Evolutionary conservation across 2,113 vertebrate species (phyloP), one percentile per base, ranked within the genome.

Genomic region (Neotoma lepida): DNA sequence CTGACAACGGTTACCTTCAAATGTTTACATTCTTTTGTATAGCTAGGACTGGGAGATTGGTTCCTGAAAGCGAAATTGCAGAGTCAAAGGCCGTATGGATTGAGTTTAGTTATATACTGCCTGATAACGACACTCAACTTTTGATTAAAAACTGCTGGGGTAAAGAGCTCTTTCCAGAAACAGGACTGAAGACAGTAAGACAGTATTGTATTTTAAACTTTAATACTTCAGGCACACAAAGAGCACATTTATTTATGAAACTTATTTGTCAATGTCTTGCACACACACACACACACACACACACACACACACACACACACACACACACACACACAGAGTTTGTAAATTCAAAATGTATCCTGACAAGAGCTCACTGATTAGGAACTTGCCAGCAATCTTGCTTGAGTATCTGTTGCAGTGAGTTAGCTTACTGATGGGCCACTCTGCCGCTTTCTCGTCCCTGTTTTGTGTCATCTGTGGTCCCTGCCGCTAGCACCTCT

Each of bases 141-240:
- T 80, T 90, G 70, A 73, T 91, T 90, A n/a, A 66, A 63, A 95
- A 87, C 61, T 22, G 13, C 41, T 80, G 54, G 84, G 77, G 35
- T 84, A 73, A 56, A 81, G 77, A 56, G 26, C 76, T 93, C 71
- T 44, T 49, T 22, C 56, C 73, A 88, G 41, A 92, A 92, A 88
- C n/a, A 93, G 86, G 70, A 93, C 26, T 30, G 1, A 93, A 94
- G 73, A 51, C 10, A 44, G 4, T 70, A 93, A 92, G 73, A 51
- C 9, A 44, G 6, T 64, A 63, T 94, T 87, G 96, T 81, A 94
- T 74, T 78, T 95, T 92, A 90, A 96, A 88, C 26, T 54, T 66
- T 30, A 94, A 61, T 56, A 54, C 8, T 39, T 86, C 39, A 64
- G 44, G 61, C 44, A 96, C 87, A 33, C 56, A 94, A 81, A 71